These are phyloP conservation scores for Ondatra zibethicus DNA, from an alignment of 2,113 vertebrate species.

Conservation along the genomic window DNA sequence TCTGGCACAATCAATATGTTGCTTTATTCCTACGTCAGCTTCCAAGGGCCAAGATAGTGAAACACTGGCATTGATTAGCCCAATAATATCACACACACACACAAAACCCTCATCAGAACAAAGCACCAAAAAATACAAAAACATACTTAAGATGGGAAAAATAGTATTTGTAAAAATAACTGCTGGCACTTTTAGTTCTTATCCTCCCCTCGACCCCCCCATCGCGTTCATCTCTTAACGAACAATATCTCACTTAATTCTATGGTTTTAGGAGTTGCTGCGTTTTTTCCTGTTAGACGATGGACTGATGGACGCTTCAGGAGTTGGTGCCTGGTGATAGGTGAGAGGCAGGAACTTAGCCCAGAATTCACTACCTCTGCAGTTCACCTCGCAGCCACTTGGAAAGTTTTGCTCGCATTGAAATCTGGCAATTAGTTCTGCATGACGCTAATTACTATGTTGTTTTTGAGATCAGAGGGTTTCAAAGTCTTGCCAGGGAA, in stretches of 20 bases:
- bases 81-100: background rate
- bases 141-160: slow-evolving; percentile 13
- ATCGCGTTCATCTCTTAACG: background rate
- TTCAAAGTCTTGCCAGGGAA: slow-evolving; percentile 33
- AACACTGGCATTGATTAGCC: background rate
- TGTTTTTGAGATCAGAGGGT: slow-evolving; percentile 44
- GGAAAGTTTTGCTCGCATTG: background rate
- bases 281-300: background rate
- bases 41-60: background rate
- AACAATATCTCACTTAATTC: background rate
- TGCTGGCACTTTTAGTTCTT: background rate
- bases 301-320: background rate
- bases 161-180: background rate
- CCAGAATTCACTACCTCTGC: background rate
- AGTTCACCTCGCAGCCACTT: background rate
- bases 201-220: background rate
- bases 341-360: background rate
- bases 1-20: background rate
- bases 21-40: slow-evolving; percentile 23
- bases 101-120: slow-evolving; percentile 28
- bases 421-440: background rate
- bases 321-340: background rate
- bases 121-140: background rate
- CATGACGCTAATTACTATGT: slow-evolving; percentile 16
- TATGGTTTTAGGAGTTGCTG: background rate